These are phyloP conservation scores for Onchidella celtica DNA, from an alignment of 2,888 invertebrate genomes.

Conservation along the genomic window DNA sequence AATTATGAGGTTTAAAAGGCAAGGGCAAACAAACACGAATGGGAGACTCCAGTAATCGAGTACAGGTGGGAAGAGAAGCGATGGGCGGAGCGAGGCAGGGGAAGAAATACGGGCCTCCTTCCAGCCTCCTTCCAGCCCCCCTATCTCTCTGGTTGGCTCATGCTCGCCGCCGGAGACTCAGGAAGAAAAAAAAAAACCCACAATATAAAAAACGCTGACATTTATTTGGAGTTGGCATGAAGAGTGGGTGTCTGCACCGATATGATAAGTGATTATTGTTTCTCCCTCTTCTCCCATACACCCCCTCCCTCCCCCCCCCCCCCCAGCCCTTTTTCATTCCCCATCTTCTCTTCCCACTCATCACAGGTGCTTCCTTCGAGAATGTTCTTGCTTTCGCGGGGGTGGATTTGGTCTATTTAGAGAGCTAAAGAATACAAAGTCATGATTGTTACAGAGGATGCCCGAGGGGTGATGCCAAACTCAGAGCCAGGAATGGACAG, in stretches of 20 bases:
- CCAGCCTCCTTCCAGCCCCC: no score
- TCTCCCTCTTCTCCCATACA: background rate
- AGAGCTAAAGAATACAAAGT: no score
- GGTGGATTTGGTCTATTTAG: no score
- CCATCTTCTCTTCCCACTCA: no score
- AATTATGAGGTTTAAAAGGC: background rate
- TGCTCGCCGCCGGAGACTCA: background rate
- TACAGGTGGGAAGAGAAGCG: background rate
- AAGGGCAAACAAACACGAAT: background rate
- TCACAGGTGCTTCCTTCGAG: slow-evolving; percentile 12
- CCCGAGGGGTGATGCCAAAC: no score
- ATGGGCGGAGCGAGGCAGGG: background rate
- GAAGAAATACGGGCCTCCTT: background rate
- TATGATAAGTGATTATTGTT: slow-evolving; percentile 52
- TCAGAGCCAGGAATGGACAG: no score
- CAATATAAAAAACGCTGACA: slow-evolving; percentile 37
- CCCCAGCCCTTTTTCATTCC: background rate
- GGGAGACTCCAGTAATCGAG: no score
- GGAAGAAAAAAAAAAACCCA: background rate
- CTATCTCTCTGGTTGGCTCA: background rate
- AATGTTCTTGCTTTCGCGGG: no score
- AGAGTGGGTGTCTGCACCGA: slow-evolving; percentile 25
- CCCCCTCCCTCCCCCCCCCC: slow-evolving; percentile 18
- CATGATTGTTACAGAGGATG: no score
- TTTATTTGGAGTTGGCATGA: slow-evolving; percentile 46